Conservation (phyloP, 2,797 vertebrate species). For the Distichodus sexfasciatus region DNA sequence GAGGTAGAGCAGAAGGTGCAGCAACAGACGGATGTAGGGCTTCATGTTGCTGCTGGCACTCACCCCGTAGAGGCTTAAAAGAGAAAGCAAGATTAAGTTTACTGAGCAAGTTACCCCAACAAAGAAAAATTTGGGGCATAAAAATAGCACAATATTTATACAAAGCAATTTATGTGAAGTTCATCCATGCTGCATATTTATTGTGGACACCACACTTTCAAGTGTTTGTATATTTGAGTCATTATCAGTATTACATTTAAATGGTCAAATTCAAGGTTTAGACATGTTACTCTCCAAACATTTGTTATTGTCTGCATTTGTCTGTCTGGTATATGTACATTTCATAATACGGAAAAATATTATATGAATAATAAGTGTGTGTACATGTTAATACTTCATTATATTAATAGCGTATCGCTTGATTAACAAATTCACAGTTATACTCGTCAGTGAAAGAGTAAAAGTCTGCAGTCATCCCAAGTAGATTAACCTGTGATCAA, state of each 20-base stretch:
- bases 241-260: not conserved
- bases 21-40: constrained; percentile 55
- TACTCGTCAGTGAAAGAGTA: not conserved
- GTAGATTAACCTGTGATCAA: not conserved
- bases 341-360: no score
- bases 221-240: no score
- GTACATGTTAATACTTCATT: no score
- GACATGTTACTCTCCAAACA: constrained; percentile 53
- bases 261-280: constrained; percentile 50
- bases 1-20: constrained; percentile 69
- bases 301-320: constrained; percentile 34
- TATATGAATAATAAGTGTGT: no score
- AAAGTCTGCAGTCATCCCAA: not conserved
- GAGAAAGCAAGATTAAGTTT: constrained; percentile 46
- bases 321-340: no score
- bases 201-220: no score
- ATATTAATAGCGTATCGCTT: no score
- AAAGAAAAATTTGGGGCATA: constrained; percentile 19
- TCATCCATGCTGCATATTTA: no score
- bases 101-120: no score
- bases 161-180: no score
- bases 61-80: constrained; percentile 62
- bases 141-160: no score
- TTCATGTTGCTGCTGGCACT: constrained; percentile 66
- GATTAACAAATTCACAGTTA: no score